Conservation (phyloP, 2,797 vertebrate genomes). For the Ctenopoma multispine region DNA sequence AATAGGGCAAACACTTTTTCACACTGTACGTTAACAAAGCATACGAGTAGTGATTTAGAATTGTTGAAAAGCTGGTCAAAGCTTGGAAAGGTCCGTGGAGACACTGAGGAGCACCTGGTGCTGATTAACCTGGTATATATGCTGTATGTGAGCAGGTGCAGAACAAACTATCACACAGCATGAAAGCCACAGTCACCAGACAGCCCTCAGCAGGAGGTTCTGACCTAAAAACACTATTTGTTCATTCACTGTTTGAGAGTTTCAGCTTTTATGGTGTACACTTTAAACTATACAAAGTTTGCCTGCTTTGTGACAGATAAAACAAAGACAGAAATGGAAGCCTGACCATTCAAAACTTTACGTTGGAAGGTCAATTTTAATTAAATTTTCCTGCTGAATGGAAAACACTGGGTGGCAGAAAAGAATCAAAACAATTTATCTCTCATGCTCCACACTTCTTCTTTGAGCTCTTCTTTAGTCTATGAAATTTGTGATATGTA, state of each 20-base stretch:
- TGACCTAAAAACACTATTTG: conserved; percentile 24
- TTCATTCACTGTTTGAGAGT: too few species aligned
- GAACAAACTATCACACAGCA: neutral
- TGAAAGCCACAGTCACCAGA: conserved; percentile 10
- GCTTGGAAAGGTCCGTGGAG: neutral
- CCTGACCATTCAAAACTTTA: conserved; percentile 31
- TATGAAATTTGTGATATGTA: conserved; percentile 16
- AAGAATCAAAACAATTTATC: neutral
- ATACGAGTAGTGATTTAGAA: neutral
- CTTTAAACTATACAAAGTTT: conserved; percentile 35
- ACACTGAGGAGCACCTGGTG: conserved; percentile 6
- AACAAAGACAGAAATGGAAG: conserved; percentile 36
- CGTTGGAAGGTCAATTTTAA: conserved; percentile 22
- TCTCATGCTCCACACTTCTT: neutral
- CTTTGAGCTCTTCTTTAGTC: neutral
- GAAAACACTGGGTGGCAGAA: conserved; percentile 10
- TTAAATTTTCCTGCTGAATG: conserved; percentile 24
- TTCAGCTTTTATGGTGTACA: conserved; percentile 2
- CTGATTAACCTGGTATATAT: conserved; percentile 7
- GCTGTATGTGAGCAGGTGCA: conserved; percentile 23
- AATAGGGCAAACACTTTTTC: too few species aligned
- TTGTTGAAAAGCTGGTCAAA: neutral
- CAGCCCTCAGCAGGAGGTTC: conserved; percentile 20
- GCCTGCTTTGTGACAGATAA: conserved; percentile 40
- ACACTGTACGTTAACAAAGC: too few species aligned